phyloP scores from a whole-genome alignment of 2,888 invertebrate species.

The Drosophila lutescens region DNA sequence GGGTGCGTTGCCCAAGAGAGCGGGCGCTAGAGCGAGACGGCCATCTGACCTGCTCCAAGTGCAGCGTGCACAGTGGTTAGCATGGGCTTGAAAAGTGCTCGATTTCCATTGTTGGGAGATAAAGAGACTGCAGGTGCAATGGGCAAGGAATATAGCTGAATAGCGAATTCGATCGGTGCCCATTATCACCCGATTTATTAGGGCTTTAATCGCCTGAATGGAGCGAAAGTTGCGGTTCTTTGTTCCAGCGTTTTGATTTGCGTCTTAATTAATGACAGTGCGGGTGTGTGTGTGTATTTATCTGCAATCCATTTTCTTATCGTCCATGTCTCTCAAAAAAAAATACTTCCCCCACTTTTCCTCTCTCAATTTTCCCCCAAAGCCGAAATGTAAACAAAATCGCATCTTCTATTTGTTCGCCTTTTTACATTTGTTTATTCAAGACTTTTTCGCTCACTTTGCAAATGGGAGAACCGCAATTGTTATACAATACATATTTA shows the following conservation, averaged over 20 bases:
- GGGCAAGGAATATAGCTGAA: neutral
- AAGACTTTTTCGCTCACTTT: conserved; percentile 8
- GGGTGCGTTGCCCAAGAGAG: conserved; percentile 65
- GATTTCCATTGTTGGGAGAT: neutral
- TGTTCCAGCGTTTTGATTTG: conserved; percentile 63
- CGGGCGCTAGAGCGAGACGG: conserved; percentile 50
- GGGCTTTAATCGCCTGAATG: neutral
- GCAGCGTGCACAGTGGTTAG: conserved; percentile 67
- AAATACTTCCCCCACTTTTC: conserved; percentile 40
- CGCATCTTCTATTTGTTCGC: conserved; percentile 12
- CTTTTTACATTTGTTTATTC: conserved; percentile 21
- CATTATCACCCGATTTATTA: conserved; percentile 10
- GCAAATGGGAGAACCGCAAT: conserved; percentile 2
- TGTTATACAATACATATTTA: conserved; percentile 11
- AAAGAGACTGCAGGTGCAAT: conserved; percentile 24
- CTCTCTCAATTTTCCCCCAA: conserved; percentile 1
- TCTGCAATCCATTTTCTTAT: conserved; percentile 70
- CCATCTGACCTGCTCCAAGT: conserved; percentile 53
- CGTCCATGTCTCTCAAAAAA: conserved; percentile 41
- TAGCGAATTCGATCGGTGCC: neutral
- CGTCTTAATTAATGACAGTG: conserved; percentile 60
- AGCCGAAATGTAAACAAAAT: conserved; percentile 45
- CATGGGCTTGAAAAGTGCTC: conserved; percentile 22
- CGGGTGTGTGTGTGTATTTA: conserved; percentile 51
- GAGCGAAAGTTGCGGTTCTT: conserved; percentile 44